These are phyloP conservation scores for Acanthosepion pharaonis DNA, from an alignment of 2,888 invertebrate species.

Conservation along the genomic window DNA sequence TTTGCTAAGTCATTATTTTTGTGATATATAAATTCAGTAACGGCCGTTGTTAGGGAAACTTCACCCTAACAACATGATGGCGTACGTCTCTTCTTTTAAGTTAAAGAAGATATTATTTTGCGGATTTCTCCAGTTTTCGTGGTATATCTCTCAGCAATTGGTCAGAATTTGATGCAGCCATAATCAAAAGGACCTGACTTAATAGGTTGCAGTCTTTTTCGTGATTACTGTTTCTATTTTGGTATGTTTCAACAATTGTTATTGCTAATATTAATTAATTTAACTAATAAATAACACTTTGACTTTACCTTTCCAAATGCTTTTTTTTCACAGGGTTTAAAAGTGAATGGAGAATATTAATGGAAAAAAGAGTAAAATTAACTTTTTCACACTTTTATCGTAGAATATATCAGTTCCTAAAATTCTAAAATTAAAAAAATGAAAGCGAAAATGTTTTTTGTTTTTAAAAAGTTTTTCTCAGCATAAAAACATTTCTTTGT, in stretches of 20 bases:
- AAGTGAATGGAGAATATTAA: too few species aligned
- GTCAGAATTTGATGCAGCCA: background rate
- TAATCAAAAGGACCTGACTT: background rate
- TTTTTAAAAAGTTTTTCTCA: too few species aligned
- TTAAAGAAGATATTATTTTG: background rate
- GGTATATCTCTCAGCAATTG: background rate
- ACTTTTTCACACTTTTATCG: too few species aligned
- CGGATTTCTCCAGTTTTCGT: background rate
- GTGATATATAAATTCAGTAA: background rate
- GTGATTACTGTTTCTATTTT: background rate
- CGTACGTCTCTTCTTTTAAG: background rate
- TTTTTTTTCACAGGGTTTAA: too few species aligned
- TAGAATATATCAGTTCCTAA: too few species aligned
- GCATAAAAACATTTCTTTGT: too few species aligned
- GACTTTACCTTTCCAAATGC: too few species aligned
- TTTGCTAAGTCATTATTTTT: background rate
- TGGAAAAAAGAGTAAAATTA: too few species aligned
- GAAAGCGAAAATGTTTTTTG: too few species aligned
- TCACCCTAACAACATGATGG: constrained; percentile 36
- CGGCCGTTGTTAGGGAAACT: constrained; percentile 35
- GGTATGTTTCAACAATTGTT: background rate
- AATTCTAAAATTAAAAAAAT: too few species aligned
- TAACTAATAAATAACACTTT: too few species aligned
- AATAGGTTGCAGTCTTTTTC: background rate
- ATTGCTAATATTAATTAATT: background rate